Base-by-base conservation (phyloP, 2,113 vertebrate genomes). In the Petroica traversi region DNA sequence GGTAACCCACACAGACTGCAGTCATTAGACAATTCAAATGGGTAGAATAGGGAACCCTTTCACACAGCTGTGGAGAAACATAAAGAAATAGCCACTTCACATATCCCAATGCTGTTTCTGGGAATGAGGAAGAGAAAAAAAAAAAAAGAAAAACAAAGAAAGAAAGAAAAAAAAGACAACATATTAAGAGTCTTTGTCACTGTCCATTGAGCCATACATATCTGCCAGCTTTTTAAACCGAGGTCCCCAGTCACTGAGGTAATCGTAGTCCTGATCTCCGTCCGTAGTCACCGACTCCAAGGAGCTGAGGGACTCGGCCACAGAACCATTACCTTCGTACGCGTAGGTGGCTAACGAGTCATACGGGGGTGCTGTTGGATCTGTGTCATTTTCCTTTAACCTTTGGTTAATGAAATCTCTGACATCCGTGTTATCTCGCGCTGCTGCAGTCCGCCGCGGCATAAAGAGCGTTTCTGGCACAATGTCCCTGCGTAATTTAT, bases 321-420 rank as follows among this genome's bases (percentile, higher is more conserved):
- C 98, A 1, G 99, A 99, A 67, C 99, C 99, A 12, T 98, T 98
- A 76, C 99, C 99, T 97, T 99, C 99, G 2, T 99, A 99, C 1
- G 99, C 99, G 23, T 99, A 99, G 66, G 99, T 99, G 48, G 99
- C 99, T 97, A 99, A 95, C 2, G 99, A 99, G 98, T 99, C 99
- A 96, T 99, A 99, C 1, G 99, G 99, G 11, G 99, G 99, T 3
- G 99, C 99, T 3, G 99, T 98, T 12, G 99, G 99, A 92, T 99
- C 99, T 45, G 95, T 91, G 97, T 99, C 99, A 9, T 99, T 99
- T 59, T 99, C 99, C 98, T 99, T 98, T 79, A 99, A 96, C 98
- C 99, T 98, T 98, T 99, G 99, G 98, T 97, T 98, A 97, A 99
- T 99, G 98, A 99, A 99, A 98, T 99, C 99, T 95, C 98, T 98